Evolutionary conservation across 2,888 invertebrate species (phyloP), one percentile per base, ranked within the genome.

Genomic region (Epinotia nisella): DNA sequence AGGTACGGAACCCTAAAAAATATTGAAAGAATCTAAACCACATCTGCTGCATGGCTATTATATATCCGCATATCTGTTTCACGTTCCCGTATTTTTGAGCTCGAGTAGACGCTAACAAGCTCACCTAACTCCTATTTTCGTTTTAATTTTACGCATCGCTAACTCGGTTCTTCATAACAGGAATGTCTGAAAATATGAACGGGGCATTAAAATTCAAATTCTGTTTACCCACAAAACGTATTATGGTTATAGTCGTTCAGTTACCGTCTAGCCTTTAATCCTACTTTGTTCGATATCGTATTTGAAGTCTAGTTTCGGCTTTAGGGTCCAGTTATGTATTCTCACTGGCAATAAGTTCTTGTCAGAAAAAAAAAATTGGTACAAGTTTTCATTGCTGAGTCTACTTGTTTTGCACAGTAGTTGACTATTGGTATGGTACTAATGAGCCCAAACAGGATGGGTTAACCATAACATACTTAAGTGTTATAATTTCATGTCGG

Each of bases 81-180:
- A 39, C 17, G 49, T 45, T 41, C n/a, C 15, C 9, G 19, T 67
- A 56, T 68, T 62, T 62, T 62, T 55, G 3, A 62, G 55, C 61
- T 45, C 58, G 62, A 64, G 35, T 45, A 15, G 41, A 58, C 51
- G 62, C 51, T 66, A 66, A 65, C 56, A 56, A 58, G 68, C 59
- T 70, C 60, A 64, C 62, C 62, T 66, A 75, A 70, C 74, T 51
- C 61, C 68, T 65, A 68, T 58, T 71, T 61, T 74, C 67, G 71
- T 72, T 74, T 76, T 78, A 75, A 78, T 78, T 78, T 78, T 75
- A 76, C 75, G 74, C 76, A 71, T 49, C 74, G 75, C 56, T 72
- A 64, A 68, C 75, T 66, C 72, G 58, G 72, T 72, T 71, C 73
- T 75, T 60, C 75, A 45, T 71, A 68, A 76, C 74, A 71, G 75